Percentiles rank a stretch among this genome's conserved stretches.
phyloP scores from a whole-genome alignment of 2,797 vertebrate genomes.

The Pseudochromis fuscus region DNA sequence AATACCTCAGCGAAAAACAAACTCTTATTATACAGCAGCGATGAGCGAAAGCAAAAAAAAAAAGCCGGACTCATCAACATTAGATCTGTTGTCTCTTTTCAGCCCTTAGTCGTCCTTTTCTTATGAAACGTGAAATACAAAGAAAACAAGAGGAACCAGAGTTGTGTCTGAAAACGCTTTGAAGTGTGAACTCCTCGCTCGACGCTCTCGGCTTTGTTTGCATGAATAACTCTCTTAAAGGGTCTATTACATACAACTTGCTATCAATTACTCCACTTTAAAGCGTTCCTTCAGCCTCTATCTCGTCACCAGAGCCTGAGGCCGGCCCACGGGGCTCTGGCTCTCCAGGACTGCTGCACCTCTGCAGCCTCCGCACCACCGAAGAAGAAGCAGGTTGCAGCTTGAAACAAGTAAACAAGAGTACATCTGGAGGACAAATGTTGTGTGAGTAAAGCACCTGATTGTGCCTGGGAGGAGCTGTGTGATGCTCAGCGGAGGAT shows the following conservation, averaged over 20 bases:
- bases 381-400: conserved; percentile 27
- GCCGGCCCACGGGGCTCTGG: conserved; percentile 40
- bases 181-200: conserved; percentile 15
- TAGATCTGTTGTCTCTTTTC: conserved; percentile 29
- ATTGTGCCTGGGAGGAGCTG: conserved; percentile 39
- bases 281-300: conserved; percentile 4
- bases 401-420: conserved; percentile 48
- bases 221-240: conserved; percentile 2
- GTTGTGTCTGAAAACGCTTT: conserved; percentile 20
- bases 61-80: conserved; percentile 37
- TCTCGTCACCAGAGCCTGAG: conserved; percentile 28
- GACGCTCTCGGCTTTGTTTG: neutral
- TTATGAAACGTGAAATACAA: conserved; percentile 19
- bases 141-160: conserved; percentile 12
- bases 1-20: conserved; percentile 36
- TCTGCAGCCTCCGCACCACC: conserved; percentile 17
- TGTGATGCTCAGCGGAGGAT: conserved; percentile 55
- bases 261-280: neutral
- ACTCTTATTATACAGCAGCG: conserved; percentile 26
- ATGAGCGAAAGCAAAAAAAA: conserved; percentile 1
- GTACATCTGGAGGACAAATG: conserved; percentile 54
- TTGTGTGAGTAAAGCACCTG: conserved; percentile 20
- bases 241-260: neutral
- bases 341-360: conserved; percentile 25
- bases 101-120: neutral